phyloP scores from a whole-genome alignment of 2,888 invertebrate species.

The Thera obeliscata region DNA sequence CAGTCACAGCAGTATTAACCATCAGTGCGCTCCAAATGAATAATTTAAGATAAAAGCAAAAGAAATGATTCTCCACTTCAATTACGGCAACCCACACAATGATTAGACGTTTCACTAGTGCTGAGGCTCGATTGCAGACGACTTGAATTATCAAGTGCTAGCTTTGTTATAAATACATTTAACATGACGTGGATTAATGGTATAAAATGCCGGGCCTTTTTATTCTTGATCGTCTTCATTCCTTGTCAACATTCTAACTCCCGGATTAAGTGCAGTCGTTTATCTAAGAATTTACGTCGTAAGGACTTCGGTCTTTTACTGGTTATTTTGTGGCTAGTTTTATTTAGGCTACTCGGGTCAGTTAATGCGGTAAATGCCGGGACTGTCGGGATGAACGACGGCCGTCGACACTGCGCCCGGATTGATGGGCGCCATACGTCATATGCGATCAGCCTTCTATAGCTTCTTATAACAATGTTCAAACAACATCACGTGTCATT shows the following conservation, averaged over 20 bases:
- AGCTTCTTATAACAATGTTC: constrained; percentile 30
- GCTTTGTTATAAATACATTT: constrained; percentile 81
- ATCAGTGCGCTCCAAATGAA: constrained; percentile 71
- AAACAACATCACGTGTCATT: not conserved
- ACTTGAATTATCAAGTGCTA: constrained; percentile 79
- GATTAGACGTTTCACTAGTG: constrained; percentile 79
- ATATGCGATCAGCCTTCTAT: constrained; percentile 51
- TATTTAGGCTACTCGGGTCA: constrained; percentile 65
- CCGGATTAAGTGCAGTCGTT: constrained; percentile 79
- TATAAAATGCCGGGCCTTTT: constrained; percentile 72
- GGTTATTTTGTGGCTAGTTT: constrained; percentile 68
- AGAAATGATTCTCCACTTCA: constrained; percentile 74
- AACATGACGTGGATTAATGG: constrained; percentile 78
- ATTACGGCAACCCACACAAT: constrained; percentile 81
- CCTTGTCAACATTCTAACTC: constrained; percentile 80
- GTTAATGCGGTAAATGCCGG: constrained; percentile 54
- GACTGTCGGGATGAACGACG: constrained; percentile 49
- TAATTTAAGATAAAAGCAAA: constrained; percentile 82
- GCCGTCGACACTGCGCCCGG: constrained; percentile 42
- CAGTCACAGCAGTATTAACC: constrained; percentile 80
- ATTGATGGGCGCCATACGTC: constrained; percentile 56
- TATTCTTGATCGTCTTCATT: constrained; percentile 75
- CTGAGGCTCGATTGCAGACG: constrained; percentile 65
- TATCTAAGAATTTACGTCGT: constrained; percentile 74
- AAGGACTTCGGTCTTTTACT: constrained; percentile 69